phyloP scores from a whole-genome alignment of 1,140 invertebrate species.

The Drosophila repletoides region DNA sequence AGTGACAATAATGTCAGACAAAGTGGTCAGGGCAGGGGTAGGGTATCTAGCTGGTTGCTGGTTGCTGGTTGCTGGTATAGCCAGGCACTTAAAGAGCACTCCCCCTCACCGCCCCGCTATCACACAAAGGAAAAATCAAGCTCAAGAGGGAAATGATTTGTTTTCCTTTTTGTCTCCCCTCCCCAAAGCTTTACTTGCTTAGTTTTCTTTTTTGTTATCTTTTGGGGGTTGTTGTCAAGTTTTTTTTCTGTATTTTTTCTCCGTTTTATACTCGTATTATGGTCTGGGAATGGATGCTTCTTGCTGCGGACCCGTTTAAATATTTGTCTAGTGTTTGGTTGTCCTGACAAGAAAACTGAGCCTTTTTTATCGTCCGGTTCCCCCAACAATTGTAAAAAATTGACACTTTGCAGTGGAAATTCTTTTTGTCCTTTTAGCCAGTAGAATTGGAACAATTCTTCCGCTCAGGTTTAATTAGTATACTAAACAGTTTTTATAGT shows the following conservation, averaged over 20 bases:
- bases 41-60: not conserved
- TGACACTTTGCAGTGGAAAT: too few relatives aligned
- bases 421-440: too few relatives aligned
- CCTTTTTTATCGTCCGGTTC: constrained; percentile 22
- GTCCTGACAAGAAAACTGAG: constrained; percentile 31
- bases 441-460: too few relatives aligned
- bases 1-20: constrained; percentile 81
- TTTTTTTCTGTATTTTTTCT: constrained; percentile 29
- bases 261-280: not conserved
- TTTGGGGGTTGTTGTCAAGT: constrained; percentile 38
- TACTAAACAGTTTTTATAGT: not conserved
- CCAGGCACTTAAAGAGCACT: constrained; percentile 48
- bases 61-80: constrained; percentile 6
- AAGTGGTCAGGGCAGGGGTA: constrained; percentile 53
- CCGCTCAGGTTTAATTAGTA: too few relatives aligned
- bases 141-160: constrained; percentile 82
- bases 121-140: constrained; percentile 65
- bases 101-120: not conserved
- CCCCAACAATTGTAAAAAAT: not conserved
- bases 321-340: constrained; percentile 71
- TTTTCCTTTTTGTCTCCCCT: constrained; percentile 60
- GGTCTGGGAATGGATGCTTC: constrained; percentile 10
- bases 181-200: constrained; percentile 37
- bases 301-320: constrained; percentile 60
- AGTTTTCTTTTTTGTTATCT: constrained; percentile 65